Conservation (phyloP, 2,113 vertebrate genomes). For the Tetrao urogallus region DNA sequence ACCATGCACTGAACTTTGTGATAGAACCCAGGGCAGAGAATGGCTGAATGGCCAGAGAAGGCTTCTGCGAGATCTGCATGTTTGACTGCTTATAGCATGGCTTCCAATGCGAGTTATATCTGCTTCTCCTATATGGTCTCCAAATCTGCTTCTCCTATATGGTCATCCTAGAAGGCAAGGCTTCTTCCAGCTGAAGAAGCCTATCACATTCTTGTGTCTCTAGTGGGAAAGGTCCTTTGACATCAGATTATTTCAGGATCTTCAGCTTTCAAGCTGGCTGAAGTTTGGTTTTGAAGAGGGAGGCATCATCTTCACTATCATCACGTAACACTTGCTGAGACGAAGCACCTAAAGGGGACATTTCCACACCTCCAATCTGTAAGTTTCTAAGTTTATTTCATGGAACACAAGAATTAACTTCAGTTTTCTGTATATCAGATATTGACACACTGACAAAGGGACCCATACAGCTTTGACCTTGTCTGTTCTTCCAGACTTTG, state of each 20-base stretch:
- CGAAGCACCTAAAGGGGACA: neutral
- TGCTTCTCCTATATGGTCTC: neutral
- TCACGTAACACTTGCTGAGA: neutral
- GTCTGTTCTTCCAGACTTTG: neutral
- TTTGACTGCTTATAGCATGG: neutral
- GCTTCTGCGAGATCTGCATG: neutral
- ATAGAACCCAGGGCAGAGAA: neutral
- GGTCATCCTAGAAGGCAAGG: neutral
- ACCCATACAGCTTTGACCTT: neutral
- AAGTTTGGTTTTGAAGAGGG: neutral
- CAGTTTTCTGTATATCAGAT: neutral
- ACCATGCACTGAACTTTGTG: neutral
- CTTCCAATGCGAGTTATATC: neutral
- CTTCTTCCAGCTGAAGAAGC: neutral
- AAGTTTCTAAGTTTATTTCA: neutral
- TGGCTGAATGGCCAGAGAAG: neutral
- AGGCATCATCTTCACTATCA: neutral
- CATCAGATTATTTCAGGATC: neutral
- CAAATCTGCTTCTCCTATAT: neutral
- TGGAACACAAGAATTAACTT: accelerated
- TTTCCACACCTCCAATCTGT: neutral
- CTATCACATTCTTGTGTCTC: neutral
- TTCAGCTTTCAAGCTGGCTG: neutral
- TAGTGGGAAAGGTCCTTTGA: neutral
- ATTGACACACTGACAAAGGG: neutral